Base-by-base conservation (phyloP, 2,888 invertebrate genomes). In the Chelonus formosanus region DNA sequence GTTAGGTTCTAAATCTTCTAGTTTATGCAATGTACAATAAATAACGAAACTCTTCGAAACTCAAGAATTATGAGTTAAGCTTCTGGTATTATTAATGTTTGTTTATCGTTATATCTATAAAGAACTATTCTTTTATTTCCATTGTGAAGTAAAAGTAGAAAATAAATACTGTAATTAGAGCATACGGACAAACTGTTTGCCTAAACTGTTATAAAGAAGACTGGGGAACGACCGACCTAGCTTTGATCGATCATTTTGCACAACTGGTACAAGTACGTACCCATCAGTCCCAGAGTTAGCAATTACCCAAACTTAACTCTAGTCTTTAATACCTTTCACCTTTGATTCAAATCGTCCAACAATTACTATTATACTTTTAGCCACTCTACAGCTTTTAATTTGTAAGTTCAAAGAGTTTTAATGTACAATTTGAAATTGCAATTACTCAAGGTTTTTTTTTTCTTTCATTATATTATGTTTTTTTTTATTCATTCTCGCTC, bases 241-340 rank as follows among this genome's bases (percentile, higher is more conserved):
- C 61, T 31, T 59, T 40, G 53, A 67, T 67, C 67, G 58, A 67
- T 67, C 50, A 67, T 62, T 52, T 61, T 54, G 45, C 45, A 47
- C 55, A 67, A 67, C 61, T 62, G 57, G 58, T 63, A 62, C 53
- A 58, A 67, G 62, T 67, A 67, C 62, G 65, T 61, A 61, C 52
- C 65, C 35, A 45, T 57, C n/a, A 52, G 50, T 52, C 32, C 36
- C 4, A 48, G 48, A 52, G 32, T 31, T 50, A 32, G 61, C 61
- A 61, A 53, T 61, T 61, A 61, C 44, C 20, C 53, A 61, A 61
- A 52, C 44, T 44, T 53, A 6, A 8, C n/a, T 50, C n/a, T 43
- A 36, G 52, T 53, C 44, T 53, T 53, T 61, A 6, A 31, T 43
- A 36, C 20, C 43, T 61, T 53, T 53, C 53, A 53, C 44, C 44